phyloP scores from a whole-genome alignment of 2,888 invertebrate species.

The Leptinotarsa haldemani region DNA sequence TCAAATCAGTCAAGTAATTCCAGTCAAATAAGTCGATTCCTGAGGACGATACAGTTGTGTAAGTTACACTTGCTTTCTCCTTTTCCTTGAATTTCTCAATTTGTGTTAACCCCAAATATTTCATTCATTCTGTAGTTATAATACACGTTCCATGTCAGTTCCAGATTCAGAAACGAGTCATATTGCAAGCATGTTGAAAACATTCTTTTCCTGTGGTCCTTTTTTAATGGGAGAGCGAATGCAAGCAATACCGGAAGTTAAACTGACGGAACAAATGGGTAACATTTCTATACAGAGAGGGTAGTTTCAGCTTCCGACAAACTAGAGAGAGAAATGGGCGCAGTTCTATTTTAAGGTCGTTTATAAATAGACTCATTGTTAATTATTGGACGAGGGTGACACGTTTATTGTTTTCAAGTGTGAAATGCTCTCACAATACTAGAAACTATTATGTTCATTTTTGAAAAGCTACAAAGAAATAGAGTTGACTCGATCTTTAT shows the following conservation, averaged over 20 bases:
- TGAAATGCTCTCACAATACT: not conserved
- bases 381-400: conserved; percentile 13
- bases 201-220: not conserved
- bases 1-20: no score
- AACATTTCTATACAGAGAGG: conserved; percentile 7
- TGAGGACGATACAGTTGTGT: no score
- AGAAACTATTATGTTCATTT: not conserved
- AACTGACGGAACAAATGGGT: conserved; percentile 14
- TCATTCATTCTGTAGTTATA: no score
- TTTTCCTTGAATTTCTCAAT: no score
- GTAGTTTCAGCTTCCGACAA: conserved; percentile 17
- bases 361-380: conserved; percentile 24
- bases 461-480: no score
- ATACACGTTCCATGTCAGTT: no score
- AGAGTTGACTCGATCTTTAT: no score
- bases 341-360: conserved; percentile 6
- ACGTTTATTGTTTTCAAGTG: conserved; percentile 20
- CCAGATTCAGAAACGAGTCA: not conserved
- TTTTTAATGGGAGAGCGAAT: not conserved
- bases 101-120: no score
- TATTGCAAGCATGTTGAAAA: not conserved
- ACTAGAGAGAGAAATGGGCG: conserved; percentile 1
- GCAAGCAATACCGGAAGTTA: conserved; percentile 12
- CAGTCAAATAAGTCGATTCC: no score
- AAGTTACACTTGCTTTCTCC: no score